phyloP scores from a whole-genome alignment of 2,113 vertebrate species.

The Solea senegalensis region DNA sequence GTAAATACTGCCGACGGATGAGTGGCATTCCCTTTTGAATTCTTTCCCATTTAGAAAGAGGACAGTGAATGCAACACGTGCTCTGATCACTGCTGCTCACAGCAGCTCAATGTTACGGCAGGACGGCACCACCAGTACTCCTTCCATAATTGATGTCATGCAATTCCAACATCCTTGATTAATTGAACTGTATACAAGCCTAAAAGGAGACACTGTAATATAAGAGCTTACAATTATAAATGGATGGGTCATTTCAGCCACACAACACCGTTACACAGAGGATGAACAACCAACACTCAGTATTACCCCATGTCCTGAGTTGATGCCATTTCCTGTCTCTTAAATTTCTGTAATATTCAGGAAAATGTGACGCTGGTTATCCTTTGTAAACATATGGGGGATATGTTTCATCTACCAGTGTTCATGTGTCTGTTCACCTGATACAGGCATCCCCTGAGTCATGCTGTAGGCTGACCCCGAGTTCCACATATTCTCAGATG shows the following conservation, averaged over 20 bases:
- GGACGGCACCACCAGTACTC: not conserved
- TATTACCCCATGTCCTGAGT: not conserved
- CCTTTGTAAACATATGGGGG: not conserved
- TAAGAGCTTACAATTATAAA: not conserved
- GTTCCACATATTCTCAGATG: constrained; percentile 96
- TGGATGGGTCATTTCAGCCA: not conserved
- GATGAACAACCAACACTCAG: not conserved
- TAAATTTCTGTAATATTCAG: not conserved
- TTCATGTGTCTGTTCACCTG: constrained; percentile 80
- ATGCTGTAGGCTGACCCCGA: constrained; percentile 87
- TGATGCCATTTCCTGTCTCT: not conserved
- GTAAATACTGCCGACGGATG: not conserved
- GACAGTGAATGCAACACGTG: not conserved
- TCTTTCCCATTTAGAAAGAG: not conserved
- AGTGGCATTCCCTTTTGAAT: not conserved
- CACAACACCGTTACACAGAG: not conserved
- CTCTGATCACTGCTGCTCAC: not conserved
- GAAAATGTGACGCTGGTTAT: not conserved
- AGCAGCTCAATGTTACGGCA: not conserved
- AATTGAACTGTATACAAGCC: not conserved
- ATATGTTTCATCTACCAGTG: constrained; percentile 21
- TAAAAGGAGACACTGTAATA: not conserved
- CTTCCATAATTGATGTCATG: not conserved
- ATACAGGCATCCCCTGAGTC: constrained; percentile 89
- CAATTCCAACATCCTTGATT: not conserved